These are phyloP conservation scores for Channa argus DNA, from an alignment of 2,113 vertebrate genomes.

Conservation along the genomic window DNA sequence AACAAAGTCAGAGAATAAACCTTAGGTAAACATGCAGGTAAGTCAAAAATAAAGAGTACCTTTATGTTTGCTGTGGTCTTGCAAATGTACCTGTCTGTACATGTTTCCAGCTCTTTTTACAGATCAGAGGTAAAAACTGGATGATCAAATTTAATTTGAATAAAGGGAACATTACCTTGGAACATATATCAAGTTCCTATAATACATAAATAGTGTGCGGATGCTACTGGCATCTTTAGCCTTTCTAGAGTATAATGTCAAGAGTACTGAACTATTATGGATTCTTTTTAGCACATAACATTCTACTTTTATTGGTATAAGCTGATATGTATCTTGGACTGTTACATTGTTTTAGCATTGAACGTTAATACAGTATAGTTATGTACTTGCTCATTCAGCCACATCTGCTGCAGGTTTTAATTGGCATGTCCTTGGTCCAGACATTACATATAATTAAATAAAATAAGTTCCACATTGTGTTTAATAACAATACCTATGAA, in stretches of 20 bases:
- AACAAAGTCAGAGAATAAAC: neutral
- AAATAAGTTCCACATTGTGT: no score
- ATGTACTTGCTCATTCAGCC: neutral
- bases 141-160: neutral
- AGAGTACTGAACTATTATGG: no score
- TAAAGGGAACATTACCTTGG: neutral
- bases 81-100: neutral
- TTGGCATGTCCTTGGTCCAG: no score
- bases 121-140: no score
- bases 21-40: neutral
- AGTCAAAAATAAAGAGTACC: neutral
- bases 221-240: neutral
- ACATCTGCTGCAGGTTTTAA: neutral
- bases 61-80: constrained; percentile 1
- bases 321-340: no score
- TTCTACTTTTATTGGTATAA: no score
- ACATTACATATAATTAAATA: no score
- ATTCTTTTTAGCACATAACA: no score
- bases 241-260: neutral
- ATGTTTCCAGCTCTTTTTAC: neutral
- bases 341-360: no score
- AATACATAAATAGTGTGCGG: neutral
- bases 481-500: no score
- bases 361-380: no score
- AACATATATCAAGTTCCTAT: neutral